These are phyloP conservation scores for Caretta caretta DNA, from an alignment of 2,113 vertebrate species.

Conservation along the genomic window DNA sequence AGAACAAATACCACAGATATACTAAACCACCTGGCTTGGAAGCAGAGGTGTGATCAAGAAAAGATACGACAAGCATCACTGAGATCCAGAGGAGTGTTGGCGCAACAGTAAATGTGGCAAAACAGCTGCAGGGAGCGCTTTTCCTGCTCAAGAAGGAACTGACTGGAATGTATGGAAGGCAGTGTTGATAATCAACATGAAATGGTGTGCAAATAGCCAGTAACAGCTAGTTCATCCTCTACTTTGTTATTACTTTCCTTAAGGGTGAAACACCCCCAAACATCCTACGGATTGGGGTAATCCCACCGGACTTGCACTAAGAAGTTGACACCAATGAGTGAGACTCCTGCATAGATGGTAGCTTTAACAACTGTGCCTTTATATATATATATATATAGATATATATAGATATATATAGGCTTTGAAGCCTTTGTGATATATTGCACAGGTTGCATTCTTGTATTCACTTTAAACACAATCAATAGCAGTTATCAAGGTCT, in stretches of 20 bases:
- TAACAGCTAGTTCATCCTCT: neutral
- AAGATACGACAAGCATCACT: neutral
- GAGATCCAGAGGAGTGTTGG: rapidly evolving
- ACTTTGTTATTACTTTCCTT: neutral
- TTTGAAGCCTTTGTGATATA: neutral
- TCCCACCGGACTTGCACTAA: neutral
- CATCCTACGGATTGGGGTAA: neutral
- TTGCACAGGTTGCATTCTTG: neutral
- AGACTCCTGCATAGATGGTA: neutral
- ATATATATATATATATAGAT: neutral
- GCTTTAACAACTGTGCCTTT: neutral
- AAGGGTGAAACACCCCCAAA: neutral
- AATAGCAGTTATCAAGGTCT: neutral
- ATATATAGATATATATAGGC: neutral
- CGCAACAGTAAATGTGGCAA: rapidly evolving
- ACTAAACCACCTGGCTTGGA: neutral
- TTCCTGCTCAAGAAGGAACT: neutral
- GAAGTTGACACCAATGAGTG: neutral
- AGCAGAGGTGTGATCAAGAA: neutral
- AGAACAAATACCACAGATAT: neutral
- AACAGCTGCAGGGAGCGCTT: neutral
- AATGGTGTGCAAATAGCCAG: neutral
- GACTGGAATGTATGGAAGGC: neutral
- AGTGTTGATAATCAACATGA: neutral
- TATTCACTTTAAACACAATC: conserved; percentile 11